Evolutionary conservation across 2,113 vertebrate species (phyloP).

Genomic region (Microcebus jonahi): DNA sequence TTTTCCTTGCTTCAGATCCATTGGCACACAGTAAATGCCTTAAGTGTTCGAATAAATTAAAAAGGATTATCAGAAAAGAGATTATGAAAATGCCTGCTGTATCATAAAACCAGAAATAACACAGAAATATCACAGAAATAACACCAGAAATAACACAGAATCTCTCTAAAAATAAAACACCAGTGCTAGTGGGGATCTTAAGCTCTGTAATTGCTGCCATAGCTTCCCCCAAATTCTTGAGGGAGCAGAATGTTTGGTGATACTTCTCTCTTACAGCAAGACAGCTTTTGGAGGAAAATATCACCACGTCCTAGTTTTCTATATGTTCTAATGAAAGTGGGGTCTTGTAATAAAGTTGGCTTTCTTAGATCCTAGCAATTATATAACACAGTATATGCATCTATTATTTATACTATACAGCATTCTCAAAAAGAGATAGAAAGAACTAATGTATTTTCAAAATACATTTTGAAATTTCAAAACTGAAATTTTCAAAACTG

Average conservation of each 20-base stretch:
- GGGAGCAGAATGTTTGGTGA: background rate
- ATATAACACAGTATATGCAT: background rate
- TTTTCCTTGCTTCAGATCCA: background rate
- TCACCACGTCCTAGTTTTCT: background rate
- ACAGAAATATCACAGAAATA: too few relatives aligned
- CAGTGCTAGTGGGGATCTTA: background rate
- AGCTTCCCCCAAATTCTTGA: background rate
- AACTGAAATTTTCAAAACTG: constrained; percentile 20
- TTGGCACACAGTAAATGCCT: background rate
- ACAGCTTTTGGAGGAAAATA: background rate
- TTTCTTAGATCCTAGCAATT: constrained; percentile 9
- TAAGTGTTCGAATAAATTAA: background rate
- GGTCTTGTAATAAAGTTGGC: background rate
- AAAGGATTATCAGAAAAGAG: background rate
- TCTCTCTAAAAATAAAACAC: constrained; percentile 31
- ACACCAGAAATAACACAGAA: background rate
- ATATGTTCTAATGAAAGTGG: background rate
- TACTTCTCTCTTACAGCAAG: background rate
- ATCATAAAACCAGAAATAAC: background rate
- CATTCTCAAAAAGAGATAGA: background rate
- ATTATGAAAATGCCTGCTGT: background rate
- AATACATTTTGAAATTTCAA: too few relatives aligned
- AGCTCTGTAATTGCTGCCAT: background rate
- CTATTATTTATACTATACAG: background rate
- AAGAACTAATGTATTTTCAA: background rate